Evolutionary conservation across 2,888 invertebrate species (phyloP).

Genomic region (Himalopsyche anomala): DNA sequence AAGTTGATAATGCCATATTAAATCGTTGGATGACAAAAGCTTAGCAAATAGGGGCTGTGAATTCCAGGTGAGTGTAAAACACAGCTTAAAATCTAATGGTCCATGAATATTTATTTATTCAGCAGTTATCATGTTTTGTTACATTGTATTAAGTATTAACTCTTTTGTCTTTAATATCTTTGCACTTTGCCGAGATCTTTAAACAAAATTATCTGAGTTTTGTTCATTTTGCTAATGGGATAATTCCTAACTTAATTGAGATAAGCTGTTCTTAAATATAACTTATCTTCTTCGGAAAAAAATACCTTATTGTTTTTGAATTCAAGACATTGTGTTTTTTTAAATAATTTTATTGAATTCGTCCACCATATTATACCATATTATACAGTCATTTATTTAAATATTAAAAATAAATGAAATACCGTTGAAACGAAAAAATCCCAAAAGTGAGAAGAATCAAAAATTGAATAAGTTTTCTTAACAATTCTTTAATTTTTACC

Average conservation of each 20-base stretch:
- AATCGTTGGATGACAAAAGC: conserved; percentile 3
- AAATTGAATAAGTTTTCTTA: no score
- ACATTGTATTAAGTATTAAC: background rate
- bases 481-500: no score
- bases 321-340: no score
- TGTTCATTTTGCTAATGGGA: background rate
- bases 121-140: conserved; percentile 20
- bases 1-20: conserved; percentile 11
- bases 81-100: background rate
- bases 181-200: background rate
- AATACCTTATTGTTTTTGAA: no score
- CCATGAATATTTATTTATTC: conserved; percentile 11
- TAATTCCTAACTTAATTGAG: background rate
- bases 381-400: no score
- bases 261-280: no score
- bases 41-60: conserved; percentile 19
- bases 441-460: no score
- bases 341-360: no score
- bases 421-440: no score
- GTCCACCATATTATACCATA: no score
- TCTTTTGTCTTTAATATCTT: conserved; percentile 29
- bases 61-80: conserved; percentile 11
- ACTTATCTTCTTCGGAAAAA: no score
- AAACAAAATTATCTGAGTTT: background rate
- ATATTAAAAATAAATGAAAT: no score